Evolutionary conservation across 1,140 invertebrate genomes (phyloP).

Genomic region (Potamilus streckersoni): DNA sequence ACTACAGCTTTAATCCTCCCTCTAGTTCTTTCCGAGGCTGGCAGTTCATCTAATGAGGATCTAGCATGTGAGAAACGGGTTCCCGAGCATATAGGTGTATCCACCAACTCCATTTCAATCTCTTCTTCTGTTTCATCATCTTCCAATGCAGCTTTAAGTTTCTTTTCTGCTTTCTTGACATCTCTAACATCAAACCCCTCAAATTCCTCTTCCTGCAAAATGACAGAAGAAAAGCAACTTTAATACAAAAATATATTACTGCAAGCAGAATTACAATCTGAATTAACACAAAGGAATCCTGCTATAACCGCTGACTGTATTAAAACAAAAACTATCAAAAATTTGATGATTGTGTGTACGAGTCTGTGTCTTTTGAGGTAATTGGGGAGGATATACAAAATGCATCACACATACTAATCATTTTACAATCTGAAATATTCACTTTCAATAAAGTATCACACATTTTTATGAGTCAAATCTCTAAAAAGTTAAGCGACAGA

Average conservation of each 20-base stretch:
- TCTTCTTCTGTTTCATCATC: constrained; percentile 20
- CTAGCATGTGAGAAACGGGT: constrained; percentile 1
- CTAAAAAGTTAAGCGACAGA: too few relatives aligned
- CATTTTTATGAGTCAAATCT: too few relatives aligned
- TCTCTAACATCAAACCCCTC: constrained; percentile 63
- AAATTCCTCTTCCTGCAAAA: constrained; percentile 66
- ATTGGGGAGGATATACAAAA: not conserved
- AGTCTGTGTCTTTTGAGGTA: not conserved
- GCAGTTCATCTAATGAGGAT: constrained; percentile 17
- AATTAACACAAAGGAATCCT: not conserved
- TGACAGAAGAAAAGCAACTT: constrained; percentile 20
- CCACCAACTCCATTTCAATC: not conserved
- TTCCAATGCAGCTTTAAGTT: constrained; percentile 29
- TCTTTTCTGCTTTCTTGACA: constrained; percentile 42
- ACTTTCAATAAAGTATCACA: too few relatives aligned
- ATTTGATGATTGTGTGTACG: not conserved
- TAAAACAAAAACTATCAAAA: not conserved
- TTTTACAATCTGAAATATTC: too few relatives aligned
- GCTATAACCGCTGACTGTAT: not conserved
- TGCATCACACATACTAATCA: too few relatives aligned
- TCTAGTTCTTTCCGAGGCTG: constrained; percentile 32
- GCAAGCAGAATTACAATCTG: not conserved
- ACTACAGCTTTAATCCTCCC: constrained; percentile 31
- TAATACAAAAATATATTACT: not conserved
- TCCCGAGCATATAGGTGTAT: not conserved